A percentile compares a stretch with the other conserved stretches of the same genome.
Conservation (phyloP, 2,797 vertebrate species). For the Etheostoma nigrum region DNA sequence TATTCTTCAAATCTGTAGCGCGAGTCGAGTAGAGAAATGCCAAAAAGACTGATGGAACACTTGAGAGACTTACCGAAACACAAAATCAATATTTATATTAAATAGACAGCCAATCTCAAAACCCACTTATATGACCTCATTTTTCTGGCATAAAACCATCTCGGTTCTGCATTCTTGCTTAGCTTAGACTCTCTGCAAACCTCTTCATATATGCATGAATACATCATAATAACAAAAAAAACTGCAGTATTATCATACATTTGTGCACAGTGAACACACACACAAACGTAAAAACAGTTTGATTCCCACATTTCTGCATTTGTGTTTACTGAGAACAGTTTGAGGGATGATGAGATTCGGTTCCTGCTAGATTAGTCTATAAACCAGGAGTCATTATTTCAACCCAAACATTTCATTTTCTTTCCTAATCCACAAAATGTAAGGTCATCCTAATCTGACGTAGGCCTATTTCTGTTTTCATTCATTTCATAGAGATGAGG, state of each 20-base stretch:
- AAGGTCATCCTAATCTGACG: slow-evolving; percentile 73
- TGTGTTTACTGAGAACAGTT: slow-evolving; percentile 50
- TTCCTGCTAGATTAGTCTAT: slow-evolving; percentile 55
- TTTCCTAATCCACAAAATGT: slow-evolving; percentile 62
- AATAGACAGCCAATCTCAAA: slow-evolving; percentile 61
- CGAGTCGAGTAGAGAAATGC: slow-evolving; percentile 42
- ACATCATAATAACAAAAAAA: slow-evolving; percentile 31
- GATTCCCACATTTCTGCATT: slow-evolving; percentile 29
- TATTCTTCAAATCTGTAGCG: slow-evolving; percentile 27
- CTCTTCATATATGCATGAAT: slow-evolving; percentile 46
- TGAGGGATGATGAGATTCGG: slow-evolving; percentile 55
- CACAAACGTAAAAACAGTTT: slow-evolving; percentile 13
- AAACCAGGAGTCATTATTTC: slow-evolving; percentile 63
- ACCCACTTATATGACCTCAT: slow-evolving; percentile 62
- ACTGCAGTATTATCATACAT: slow-evolving; percentile 25
- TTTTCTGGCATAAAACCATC: slow-evolving; percentile 46
- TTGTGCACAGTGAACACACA: slow-evolving; percentile 22
- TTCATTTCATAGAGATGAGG: slow-evolving; percentile 44
- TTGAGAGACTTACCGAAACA: slow-evolving; percentile 58
- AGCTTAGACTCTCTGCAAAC: slow-evolving; percentile 44
- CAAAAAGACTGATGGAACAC: slow-evolving; percentile 47
- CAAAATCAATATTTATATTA: slow-evolving; percentile 69
- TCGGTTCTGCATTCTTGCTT: slow-evolving; percentile 36
- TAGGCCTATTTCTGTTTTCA: slow-evolving; percentile 48
- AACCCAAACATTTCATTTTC: slow-evolving; percentile 59